phyloP scores from a whole-genome alignment of 2,888 invertebrate genomes.

The Mermis nigrescens region DNA sequence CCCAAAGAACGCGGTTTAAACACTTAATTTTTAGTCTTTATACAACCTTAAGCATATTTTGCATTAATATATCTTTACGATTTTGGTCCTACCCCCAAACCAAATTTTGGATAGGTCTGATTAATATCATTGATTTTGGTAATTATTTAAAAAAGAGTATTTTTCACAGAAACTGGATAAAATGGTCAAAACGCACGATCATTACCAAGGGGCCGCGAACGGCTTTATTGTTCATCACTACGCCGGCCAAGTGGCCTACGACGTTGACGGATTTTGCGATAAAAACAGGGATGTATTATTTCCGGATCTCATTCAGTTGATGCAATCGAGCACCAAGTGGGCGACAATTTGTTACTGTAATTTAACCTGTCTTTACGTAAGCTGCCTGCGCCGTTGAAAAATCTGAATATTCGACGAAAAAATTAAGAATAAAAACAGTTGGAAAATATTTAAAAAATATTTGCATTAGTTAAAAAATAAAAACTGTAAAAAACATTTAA shows the following conservation, averaged over 20 bases:
- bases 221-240: slow-evolving; percentile 48
- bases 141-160: no score
- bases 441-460: not conserved
- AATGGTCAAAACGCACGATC: slow-evolving; percentile 41
- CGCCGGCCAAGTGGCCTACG: slow-evolving; percentile 46
- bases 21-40: no score
- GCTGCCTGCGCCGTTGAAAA: not conserved
- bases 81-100: no score
- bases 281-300: slow-evolving; percentile 49
- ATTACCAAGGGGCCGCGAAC: slow-evolving; percentile 41
- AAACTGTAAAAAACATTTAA: no score
- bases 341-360: slow-evolving; percentile 17
- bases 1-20: no score
- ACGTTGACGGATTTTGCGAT: slow-evolving; percentile 48
- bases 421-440: not conserved
- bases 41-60: no score
- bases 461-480: no score
- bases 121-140: no score
- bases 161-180: slow-evolving; percentile 40
- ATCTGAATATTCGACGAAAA: not conserved
- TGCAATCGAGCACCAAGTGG: slow-evolving; percentile 46
- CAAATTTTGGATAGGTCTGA: no score
- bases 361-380: no score
- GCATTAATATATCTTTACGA: no score
- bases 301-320: slow-evolving; percentile 46